A percentile compares a stretch with the other conserved stretches of the same genome.
phyloP scores from a whole-genome alignment of 2,888 invertebrate genomes.

The Plusia festucae region DNA sequence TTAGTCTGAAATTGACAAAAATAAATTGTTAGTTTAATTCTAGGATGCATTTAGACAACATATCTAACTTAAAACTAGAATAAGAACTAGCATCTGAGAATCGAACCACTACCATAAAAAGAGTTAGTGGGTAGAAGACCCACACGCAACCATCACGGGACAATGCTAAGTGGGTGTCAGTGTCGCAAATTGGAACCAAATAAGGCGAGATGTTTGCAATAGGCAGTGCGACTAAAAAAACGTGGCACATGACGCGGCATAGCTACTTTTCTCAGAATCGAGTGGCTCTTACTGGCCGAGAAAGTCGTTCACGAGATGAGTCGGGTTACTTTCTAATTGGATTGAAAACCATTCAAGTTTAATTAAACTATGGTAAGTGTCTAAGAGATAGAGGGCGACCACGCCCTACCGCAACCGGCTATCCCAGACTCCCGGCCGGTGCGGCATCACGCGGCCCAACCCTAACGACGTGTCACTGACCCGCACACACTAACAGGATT shows the following conservation, averaged over 20 bases:
- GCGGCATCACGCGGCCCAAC: conserved; percentile 71
- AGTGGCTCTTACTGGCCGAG: conserved; percentile 70
- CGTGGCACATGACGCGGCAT: conserved; percentile 79
- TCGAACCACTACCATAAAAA: conserved; percentile 62
- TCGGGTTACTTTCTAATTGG: conserved; percentile 76
- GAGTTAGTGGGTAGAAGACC: conserved; percentile 75
- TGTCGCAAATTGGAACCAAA: conserved; percentile 79
- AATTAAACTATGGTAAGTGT: conserved; percentile 48
- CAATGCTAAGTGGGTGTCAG: conserved; percentile 77
- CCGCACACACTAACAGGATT: conserved; percentile 77
- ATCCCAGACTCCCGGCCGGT: conserved; percentile 73
- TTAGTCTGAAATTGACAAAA: conserved; percentile 73
- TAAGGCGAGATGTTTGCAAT: conserved; percentile 75
- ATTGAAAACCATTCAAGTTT: conserved; percentile 56
- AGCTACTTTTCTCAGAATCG: conserved; percentile 67
- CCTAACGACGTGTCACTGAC: conserved; percentile 82
- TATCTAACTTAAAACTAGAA: conserved; percentile 1
- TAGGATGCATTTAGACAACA: background rate
- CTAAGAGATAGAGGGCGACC: conserved; percentile 70
- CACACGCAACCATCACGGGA: conserved; percentile 71
- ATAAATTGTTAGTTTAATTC: conserved; percentile 3
- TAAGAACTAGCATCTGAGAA: conserved; percentile 7
- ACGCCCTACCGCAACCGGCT: conserved; percentile 88
- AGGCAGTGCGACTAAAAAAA: conserved; percentile 69
- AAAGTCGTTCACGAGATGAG: conserved; percentile 71